Conservation (phyloP, 2,797 vertebrate genomes). For the Liparis tanakae region DNA sequence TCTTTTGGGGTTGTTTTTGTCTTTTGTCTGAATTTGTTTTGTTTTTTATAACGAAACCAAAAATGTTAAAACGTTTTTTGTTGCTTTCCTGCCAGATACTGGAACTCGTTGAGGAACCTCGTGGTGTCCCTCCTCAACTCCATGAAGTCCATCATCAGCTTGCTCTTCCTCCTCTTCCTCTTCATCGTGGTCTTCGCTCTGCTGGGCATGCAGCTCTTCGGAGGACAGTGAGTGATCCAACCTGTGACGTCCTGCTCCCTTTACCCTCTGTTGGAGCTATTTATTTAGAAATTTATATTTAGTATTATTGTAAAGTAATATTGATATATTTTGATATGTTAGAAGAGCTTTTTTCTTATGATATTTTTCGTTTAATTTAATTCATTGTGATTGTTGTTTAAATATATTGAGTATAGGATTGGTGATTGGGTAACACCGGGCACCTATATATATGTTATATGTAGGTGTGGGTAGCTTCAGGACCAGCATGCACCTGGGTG, state of each 20-base stretch:
- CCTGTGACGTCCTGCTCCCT: neutral
- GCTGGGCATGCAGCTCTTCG: slow-evolving; percentile 99
- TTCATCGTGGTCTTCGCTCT: slow-evolving; percentile 98
- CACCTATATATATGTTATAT: too few species aligned
- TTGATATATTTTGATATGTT: too few species aligned
- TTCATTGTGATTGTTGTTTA: too few species aligned
- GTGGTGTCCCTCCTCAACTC: slow-evolving; percentile 97
- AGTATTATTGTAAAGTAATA: too few species aligned
- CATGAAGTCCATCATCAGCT: slow-evolving; percentile 98
- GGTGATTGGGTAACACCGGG: too few species aligned
- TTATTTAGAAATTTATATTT: too few species aligned
- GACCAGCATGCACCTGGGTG: too few species aligned
- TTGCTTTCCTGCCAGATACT: slow-evolving; percentile 84
- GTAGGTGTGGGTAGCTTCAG: too few species aligned
- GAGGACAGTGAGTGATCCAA: slow-evolving; percentile 91
- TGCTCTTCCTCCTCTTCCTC: slow-evolving; percentile 98
- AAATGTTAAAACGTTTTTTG: neutral
- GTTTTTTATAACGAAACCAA: neutral
- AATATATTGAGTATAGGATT: too few species aligned
- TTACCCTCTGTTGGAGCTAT: neutral
- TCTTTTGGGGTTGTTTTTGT: slow-evolving; percentile 12
- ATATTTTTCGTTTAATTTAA: too few species aligned
- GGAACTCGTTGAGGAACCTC: slow-evolving; percentile 95
- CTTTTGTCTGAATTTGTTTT: neutral
- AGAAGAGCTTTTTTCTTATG: too few species aligned